phyloP scores from a whole-genome alignment of 2,888 invertebrate genomes.

The Leptura quadrifasciata region DNA sequence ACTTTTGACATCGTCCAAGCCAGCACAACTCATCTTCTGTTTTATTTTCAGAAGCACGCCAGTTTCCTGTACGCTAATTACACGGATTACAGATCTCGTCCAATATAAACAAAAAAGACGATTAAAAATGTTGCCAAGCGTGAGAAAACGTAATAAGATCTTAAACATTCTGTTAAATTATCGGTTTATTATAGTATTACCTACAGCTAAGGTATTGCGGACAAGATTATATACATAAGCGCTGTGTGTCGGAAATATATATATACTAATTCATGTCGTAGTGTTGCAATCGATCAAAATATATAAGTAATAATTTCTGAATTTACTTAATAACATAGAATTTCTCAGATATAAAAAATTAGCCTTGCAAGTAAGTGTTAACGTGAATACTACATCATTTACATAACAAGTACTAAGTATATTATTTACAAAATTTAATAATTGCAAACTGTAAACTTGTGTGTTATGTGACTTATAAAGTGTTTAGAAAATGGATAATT shows the following conservation, averaged over 20 bases:
- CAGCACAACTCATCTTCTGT: slow-evolving; percentile 32
- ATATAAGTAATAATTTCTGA: slow-evolving; percentile 5
- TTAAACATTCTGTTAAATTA: slow-evolving; percentile 47
- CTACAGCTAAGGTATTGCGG: slow-evolving; percentile 26
- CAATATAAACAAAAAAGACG: slow-evolving; percentile 56
- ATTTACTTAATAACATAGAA: slow-evolving; percentile 17
- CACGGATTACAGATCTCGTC: slow-evolving; percentile 50
- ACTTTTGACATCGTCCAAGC: slow-evolving; percentile 54
- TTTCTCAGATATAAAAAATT: slow-evolving; percentile 1
- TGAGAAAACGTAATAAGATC: slow-evolving; percentile 54
- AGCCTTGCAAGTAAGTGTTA: neutral
- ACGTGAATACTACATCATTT: slow-evolving; percentile 6
- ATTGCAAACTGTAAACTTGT: slow-evolving; percentile 24
- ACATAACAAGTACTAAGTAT: slow-evolving; percentile 6
- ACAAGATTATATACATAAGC: slow-evolving; percentile 31
- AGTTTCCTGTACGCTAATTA: slow-evolving; percentile 56
- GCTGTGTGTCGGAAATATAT: slow-evolving; percentile 17
- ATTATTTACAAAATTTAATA: slow-evolving; percentile 2
- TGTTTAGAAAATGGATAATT: slow-evolving; percentile 18
- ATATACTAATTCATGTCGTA: slow-evolving; percentile 12
- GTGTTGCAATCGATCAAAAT: slow-evolving; percentile 21
- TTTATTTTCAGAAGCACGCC: slow-evolving; percentile 52
- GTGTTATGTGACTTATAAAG: slow-evolving; percentile 15
- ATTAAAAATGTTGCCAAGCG: slow-evolving; percentile 54
- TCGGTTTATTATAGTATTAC: slow-evolving; percentile 44